Base-by-base conservation (phyloP, 37 sponge, comb jelly and placozoan genomes). In the Geodia barretti region DNA sequence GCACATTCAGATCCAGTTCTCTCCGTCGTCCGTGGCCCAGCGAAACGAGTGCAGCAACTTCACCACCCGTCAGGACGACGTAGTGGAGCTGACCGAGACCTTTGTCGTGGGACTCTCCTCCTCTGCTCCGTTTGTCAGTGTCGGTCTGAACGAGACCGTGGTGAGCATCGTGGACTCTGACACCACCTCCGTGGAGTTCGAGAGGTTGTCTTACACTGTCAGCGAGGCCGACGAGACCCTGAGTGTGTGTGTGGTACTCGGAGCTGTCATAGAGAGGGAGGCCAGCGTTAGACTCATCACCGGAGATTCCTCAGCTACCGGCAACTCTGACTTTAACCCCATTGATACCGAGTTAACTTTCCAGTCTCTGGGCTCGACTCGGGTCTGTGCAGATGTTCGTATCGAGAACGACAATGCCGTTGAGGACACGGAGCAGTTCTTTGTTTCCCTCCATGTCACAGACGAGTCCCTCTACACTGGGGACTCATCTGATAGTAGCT, bases 321-420 rank as follows among this genome's bases (percentile, higher is more conserved):
- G 54, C 14, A 47, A 7, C 14, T 47, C 14, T 17, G 54, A 47
- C 14, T 47, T 17, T 47, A 47, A 7, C 7, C 54, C 54, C 7
- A 14, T 47, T 7, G 14, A 47, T 47, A 14, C 54, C 54, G 54
- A 47, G 14, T 14, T 47, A 7, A 47, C 11, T 47, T 47, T 47
- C 54, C 54, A 47, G 54, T 14, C 54, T 47, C 11, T 7, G 14
- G 54, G 11, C 54, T 17, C 54, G 54, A 47, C 54, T 17, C 54
- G 54, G 11, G 7, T 47, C 11, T 83, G 83, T 65, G 58, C 30
- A 32, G 1, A 23, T 2, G 32, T 83, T 0, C 58, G 1, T 1
- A 31, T 74, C 26, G 33, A 38, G 14, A 73, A 83, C 30, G 75
- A 83, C 25, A 32, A 4, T 29, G 41, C 65, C 11, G 38, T 83